Evolutionary conservation across 1,140 invertebrate genomes (phyloP).

Genomic region (Drosophila sproati): DNA sequence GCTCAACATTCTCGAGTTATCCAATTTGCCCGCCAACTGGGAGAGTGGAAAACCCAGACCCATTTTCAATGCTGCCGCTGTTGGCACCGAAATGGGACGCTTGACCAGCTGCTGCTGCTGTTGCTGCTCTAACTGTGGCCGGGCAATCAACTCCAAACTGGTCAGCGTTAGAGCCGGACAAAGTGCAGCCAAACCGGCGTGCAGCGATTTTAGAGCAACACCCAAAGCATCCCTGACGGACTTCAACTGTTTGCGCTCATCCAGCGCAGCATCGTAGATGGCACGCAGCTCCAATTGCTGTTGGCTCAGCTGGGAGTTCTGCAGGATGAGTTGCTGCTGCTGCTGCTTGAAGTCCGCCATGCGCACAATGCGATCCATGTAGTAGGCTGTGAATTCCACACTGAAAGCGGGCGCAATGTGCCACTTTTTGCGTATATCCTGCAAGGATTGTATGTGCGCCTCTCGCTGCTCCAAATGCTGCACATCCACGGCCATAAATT

Average conservation of each 20-base stretch:
- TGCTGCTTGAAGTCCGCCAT: constrained; percentile 91
- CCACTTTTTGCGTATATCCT: constrained; percentile 96
- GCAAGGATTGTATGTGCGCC: constrained; percentile 91
- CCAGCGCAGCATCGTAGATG: constrained; percentile 91
- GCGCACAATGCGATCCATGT: constrained; percentile 92
- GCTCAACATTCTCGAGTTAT: constrained; percentile 86
- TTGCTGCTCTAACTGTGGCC: constrained; percentile 52
- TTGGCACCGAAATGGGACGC: constrained; percentile 88
- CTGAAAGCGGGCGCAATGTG: constrained; percentile 96
- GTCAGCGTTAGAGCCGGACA: constrained; percentile 87
- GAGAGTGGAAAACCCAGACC: constrained; percentile 91
- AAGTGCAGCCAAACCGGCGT: constrained; percentile 61
- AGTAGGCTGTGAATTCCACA: constrained; percentile 97
- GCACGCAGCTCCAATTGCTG: constrained; percentile 90
- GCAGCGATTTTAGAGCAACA: constrained; percentile 36
- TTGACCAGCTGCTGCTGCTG: constrained; percentile 50
- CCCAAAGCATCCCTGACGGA: constrained; percentile 40
- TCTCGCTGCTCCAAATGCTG: constrained; percentile 91
- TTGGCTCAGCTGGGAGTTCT: constrained; percentile 89
- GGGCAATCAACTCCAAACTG: constrained; percentile 85
- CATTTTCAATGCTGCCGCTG: constrained; percentile 92
- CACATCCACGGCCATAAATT: constrained; percentile 95
- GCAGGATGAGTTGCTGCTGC: constrained; percentile 90
- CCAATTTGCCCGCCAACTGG: constrained; percentile 86
- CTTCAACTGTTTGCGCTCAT: constrained; percentile 66